These are phyloP conservation scores for Esox niger DNA, from an alignment of 2,113 vertebrate species.

Conservation along the genomic window DNA sequence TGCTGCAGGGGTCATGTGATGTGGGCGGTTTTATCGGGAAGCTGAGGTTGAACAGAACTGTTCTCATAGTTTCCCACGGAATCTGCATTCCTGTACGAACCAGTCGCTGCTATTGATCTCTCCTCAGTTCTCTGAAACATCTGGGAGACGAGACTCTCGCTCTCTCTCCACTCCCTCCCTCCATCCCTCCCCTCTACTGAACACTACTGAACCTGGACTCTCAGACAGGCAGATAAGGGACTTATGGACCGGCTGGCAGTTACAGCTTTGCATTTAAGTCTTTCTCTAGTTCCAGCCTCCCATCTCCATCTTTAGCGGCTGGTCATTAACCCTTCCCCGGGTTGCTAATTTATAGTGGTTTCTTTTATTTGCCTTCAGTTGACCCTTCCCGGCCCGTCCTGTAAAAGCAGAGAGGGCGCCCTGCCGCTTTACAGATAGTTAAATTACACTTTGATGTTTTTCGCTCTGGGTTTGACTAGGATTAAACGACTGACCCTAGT, in stretches of 20 bases:
- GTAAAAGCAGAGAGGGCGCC: slow-evolving; percentile 71
- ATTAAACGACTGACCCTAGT: slow-evolving; percentile 74
- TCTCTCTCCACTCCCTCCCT: too few relatives aligned
- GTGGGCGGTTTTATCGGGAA: slow-evolving; percentile 54
- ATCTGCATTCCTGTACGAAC: slow-evolving; percentile 68
- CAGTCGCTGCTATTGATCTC: slow-evolving; percentile 60
- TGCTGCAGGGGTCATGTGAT: slow-evolving; percentile 52
- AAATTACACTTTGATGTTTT: slow-evolving; percentile 80
- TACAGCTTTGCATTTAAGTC: too few relatives aligned
- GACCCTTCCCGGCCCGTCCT: slow-evolving; percentile 69
- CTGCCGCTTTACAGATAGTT: slow-evolving; percentile 73
- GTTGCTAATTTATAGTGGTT: slow-evolving; percentile 78
- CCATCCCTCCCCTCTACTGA: slow-evolving; percentile 18
- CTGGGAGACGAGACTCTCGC: slow-evolving; percentile 46
- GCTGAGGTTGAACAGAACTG: slow-evolving; percentile 58
- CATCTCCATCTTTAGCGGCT: slow-evolving; percentile 67
- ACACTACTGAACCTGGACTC: slow-evolving; percentile 56
- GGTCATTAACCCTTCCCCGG: slow-evolving; percentile 75
- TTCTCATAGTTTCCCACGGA: slow-evolving; percentile 61
- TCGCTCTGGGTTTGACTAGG: slow-evolving; percentile 69
- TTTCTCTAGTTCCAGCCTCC: slow-evolving; percentile 66
- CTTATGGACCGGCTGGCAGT: too few relatives aligned
- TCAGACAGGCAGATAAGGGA: slow-evolving; percentile 6
- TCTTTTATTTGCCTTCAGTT: slow-evolving; percentile 75
- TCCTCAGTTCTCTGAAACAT: slow-evolving; percentile 63